Base-by-base conservation (phyloP, 35 echinoderm and acorn worm species). In the Apostichopus californicus region DNA sequence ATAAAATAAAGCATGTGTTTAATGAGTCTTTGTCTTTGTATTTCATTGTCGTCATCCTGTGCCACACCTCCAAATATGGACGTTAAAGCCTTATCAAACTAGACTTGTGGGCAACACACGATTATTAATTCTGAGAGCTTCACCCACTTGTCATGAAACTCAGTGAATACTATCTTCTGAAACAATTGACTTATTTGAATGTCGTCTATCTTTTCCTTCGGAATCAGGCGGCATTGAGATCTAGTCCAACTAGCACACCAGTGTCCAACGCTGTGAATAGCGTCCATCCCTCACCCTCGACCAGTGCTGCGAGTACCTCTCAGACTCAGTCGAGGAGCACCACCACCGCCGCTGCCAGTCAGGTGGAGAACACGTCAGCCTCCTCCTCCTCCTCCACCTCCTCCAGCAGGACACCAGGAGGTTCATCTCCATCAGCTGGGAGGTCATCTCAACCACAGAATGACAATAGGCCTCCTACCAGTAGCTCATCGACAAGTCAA, bases 271-370 rank as follows among this genome's bases (percentile, higher is more conserved):
- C 57, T 14, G 20, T 73, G 77, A 89, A 24, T 85, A 78, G 77
- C 85, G 55, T 70, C 81, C 46, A 58, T 53, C 54, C 6, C 89
- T 91, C 66, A 20, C 77, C 89, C 18, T 22, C 89, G 4, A 70
- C 79, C 4, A 92, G 79, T 86, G 82, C 82, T 55, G 18, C 92
- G 28, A 93, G 80, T 66, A 87, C 92, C 18, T 65, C 80, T 25
- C 92, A 93, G 92, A 83, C 81, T 11, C 92, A 65, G 86, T 87
- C 86, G 5, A 55, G 54, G 6, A 87, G 86, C 57, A 65, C 86
- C 54, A 68, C 57, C 12, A 87, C 86, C 52, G 57, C 86, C 14
- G 86, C 86, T 22, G 23, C n/a, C 57, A 55, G 64, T 21, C 59
- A 28, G 86, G 86, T 24, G 20, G 64, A 57, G 13, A 52, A 24